Evolutionary conservation across 2,113 vertebrate genomes (phyloP), one percentile per base, ranked within the genome.

Genomic region (Siniperca knerii): DNA sequence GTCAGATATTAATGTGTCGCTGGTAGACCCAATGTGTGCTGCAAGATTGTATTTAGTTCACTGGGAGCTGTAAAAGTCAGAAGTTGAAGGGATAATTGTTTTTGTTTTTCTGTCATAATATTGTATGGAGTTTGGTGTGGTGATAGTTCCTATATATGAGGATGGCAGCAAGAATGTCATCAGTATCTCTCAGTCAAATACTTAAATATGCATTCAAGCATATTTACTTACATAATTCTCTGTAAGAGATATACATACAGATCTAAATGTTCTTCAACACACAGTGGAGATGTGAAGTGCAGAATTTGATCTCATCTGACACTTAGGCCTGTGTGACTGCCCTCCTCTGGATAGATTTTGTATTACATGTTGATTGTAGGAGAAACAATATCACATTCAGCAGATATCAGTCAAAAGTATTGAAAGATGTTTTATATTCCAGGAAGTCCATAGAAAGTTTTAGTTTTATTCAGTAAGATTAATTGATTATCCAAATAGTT

Each of bases 261-360:
- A 33, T 62, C 3, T 0, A 52, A 35, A 21, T n/a, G 25, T 20
- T 60, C 23, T 60, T 48, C 44, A 12, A 57, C 55, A 60, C 37
- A 73, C 13, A 58, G 23, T 33, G n/a, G 20, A 23, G 57, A 52
- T 7, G 21, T 50, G 21, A 40, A 20, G 33, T 40, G 1, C 21
- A 54, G 64, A 3, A 64, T 77, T 8, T 35, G 44, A 64, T 75
- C n/a, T 54, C 11, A 61, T 44, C 23, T 58, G 35, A 35, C 11
- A 5, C 8, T 12, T 3, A 21, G 2, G 2, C n/a, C n/a, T 29
- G 57, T 64, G 54, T 73, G 64, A 75, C 78, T 60, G 77, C 87
- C 83, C 60, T 37, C 83, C 11, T 35, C 65, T 86, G 80, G 87
- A 73, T 8, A 65, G 48, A 57, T 15, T 21, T 16, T 15, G 54